Percentiles rank a stretch among this genome's conserved stretches.
Evolutionary conservation across 2,888 invertebrate genomes (phyloP).

Genomic region (Drosophila histrio): DNA sequence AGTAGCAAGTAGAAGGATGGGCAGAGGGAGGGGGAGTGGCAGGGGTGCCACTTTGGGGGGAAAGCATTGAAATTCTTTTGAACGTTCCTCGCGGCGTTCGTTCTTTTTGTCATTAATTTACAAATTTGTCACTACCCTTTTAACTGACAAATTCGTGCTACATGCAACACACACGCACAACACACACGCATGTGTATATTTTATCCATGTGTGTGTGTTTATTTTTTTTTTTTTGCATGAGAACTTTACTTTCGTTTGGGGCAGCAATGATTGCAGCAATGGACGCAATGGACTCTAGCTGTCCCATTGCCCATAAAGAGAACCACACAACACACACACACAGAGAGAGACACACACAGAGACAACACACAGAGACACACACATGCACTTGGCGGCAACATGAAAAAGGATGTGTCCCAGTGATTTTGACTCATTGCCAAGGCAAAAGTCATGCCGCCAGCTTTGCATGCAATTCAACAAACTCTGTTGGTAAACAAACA

Average conservation of each 20-base stretch:
- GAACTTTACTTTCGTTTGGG: constrained; percentile 45
- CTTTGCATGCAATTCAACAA: not conserved
- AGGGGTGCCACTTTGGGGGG: not conserved
- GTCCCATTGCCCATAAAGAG: constrained; percentile 5
- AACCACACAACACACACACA: constrained; percentile 5
- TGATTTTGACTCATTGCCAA: constrained; percentile 69
- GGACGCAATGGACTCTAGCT: not conserved
- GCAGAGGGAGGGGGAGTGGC: not conserved
- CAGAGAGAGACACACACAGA: constrained; percentile 1
- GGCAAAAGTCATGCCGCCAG: not conserved
- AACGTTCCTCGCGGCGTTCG: constrained; percentile 44
- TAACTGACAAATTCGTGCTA: constrained; percentile 62
- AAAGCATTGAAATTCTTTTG: constrained; percentile 45
- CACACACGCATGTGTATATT: not conserved
- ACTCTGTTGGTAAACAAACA: no score
- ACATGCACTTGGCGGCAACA: constrained; percentile 42
- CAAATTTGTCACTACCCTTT: constrained; percentile 76
- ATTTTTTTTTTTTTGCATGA: constrained; percentile 8
- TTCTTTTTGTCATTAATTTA: constrained; percentile 73
- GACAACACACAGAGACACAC: constrained; percentile 6
- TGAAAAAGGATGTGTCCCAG: constrained; percentile 69
- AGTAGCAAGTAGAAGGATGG: not conserved
- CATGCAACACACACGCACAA: constrained; percentile 18
- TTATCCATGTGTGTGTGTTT: not conserved
- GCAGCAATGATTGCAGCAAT: constrained; percentile 33